Conservation (phyloP, 2,113 vertebrate genomes). For the Eretmochelys imbricata region DNA sequence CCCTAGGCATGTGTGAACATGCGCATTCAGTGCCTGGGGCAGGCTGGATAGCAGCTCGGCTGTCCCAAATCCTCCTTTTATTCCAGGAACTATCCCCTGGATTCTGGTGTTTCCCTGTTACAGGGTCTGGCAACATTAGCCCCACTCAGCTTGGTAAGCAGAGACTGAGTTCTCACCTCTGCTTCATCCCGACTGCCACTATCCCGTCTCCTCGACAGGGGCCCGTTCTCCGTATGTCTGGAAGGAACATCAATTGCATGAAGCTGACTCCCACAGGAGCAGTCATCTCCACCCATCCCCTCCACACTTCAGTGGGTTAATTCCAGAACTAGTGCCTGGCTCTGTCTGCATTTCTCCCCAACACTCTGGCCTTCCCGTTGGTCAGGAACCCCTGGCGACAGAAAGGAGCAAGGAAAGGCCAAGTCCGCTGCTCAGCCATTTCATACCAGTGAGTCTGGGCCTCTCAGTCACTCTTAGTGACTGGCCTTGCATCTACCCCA, state of each 20-base stretch:
- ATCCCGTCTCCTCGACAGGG: neutral
- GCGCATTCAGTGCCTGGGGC: neutral
- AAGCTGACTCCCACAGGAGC: neutral
- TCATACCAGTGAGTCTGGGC: neutral
- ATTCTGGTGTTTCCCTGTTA: accelerated
- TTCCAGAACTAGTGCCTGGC: neutral
- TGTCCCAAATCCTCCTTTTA: neutral
- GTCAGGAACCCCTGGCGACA: too few species aligned
- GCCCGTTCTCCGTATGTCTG: neutral
- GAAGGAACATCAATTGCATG: neutral
- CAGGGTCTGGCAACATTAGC: neutral
- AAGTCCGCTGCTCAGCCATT: neutral
- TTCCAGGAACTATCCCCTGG: neutral
- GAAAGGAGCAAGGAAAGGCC: neutral
- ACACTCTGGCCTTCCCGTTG: neutral
- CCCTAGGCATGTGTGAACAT: accelerated
- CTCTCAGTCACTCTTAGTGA: neutral
- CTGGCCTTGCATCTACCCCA: neutral
- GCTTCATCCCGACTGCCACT: neutral
- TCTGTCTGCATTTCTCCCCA: neutral
- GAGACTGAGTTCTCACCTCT: constrained; percentile 48
- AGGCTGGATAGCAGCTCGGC: neutral
- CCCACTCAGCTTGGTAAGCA: accelerated
- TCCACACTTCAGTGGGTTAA: too few species aligned
- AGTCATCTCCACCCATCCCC: neutral